Evolutionary conservation across 2,797 vertebrate genomes (phyloP), one percentile per base, ranked within the genome.

Genomic region (Cygnus olor): DNA sequence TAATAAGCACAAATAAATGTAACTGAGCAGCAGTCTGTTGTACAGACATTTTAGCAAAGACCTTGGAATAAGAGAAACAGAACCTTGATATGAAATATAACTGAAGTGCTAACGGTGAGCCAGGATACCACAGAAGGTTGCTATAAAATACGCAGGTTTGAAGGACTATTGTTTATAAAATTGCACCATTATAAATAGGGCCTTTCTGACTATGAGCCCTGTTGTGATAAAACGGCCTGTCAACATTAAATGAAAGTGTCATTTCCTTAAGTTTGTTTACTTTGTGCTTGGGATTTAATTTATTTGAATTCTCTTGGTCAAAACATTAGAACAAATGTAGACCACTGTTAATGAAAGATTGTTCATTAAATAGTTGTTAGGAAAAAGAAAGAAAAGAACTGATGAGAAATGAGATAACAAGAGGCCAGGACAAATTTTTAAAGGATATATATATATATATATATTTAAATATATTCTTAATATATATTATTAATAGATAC

Each of bases 1-100:
- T 95, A 91, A 95, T 92, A 92, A 89, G 64, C n/a, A 51, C 85
- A 95, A 96, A 95, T 89, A 96, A 91, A 93, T 81, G 63, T 18
- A 68, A 44, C 57, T 61, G 76, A 85, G 47, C 53, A 83, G 36
- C 73, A 42, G 38, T 44, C 11, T 63, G 19, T 56, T 86, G 14
- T 24, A 38, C 25, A 80, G 36, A 42, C 14, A 8, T 47, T 93
- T 90, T 74, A 89, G 21, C n/a, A 57, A 89, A 91, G 94, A 95
- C 93, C 93, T 95, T 94, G 96, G 94, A 85, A 85, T 78, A 10
- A 45, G 21, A 44, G 36, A 30, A 57, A 30, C 3, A 64, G 25
- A 76, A 71, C 36, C 32, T 63, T 84, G 40, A 36, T 83, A 7
- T 76, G 66, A 80, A 79, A 81, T 34, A 40, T 47, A 71, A 28